These are phyloP conservation scores for Acestrorhynchus altus DNA, from an alignment of 2,797 vertebrate genomes.

Conservation along the genomic window DNA sequence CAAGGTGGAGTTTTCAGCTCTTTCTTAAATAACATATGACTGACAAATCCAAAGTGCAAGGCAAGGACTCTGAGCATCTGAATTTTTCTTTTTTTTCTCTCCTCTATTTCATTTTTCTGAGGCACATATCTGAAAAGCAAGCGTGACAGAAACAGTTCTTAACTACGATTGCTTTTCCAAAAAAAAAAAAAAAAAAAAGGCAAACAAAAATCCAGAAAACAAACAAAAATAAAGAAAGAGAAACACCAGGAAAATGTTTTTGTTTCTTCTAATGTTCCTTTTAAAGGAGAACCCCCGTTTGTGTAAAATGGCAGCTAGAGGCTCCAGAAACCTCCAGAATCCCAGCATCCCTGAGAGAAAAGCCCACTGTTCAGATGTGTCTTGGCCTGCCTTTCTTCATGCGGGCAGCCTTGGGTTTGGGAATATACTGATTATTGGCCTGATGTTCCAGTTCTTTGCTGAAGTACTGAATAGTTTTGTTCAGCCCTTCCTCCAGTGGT, in stretches of 20 bases:
- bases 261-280: not conserved
- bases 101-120: conserved; percentile 66
- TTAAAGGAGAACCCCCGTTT: conserved; percentile 3
- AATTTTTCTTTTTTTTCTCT: conserved; percentile 5
- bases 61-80: conserved; percentile 78
- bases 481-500: conserved; percentile 95
- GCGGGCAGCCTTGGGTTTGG: conserved; percentile 95
- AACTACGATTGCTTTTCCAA: conserved; percentile 33
- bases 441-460: conserved; percentile 96
- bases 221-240: conserved; percentile 6
- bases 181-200: conserved; percentile 10
- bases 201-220: not conserved
- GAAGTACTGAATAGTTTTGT: conserved; percentile 99
- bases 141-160: conserved; percentile 29
- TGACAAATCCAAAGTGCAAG: conserved; percentile 82
- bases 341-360: conserved; percentile 60
- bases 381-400: conserved; percentile 94
- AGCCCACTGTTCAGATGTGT: conserved; percentile 87
- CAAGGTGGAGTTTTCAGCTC: conserved; percentile 71
- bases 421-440: conserved; percentile 98
- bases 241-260: not conserved
- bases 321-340: conserved; percentile 54
- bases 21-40: conserved; percentile 89
- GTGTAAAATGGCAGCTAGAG: conserved; percentile 73
- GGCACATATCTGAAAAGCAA: conserved; percentile 74